Evolutionary conservation across 1,140 invertebrate species (phyloP).

Genomic region (Pseudomyrmex concolor): DNA sequence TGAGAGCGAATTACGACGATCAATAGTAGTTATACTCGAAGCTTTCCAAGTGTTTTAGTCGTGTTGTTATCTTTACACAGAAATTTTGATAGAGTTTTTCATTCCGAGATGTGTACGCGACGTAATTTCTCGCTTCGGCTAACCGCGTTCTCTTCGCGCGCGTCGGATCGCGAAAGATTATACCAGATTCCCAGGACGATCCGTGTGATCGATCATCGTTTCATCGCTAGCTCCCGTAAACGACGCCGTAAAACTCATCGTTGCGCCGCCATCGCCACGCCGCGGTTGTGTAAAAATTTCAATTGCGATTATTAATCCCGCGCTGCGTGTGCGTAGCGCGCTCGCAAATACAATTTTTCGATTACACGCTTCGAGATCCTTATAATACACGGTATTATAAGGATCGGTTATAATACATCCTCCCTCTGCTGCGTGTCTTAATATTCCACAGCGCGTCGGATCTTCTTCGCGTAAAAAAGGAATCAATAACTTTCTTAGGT

Average conservation of each 20-base stretch:
- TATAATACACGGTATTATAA: no score
- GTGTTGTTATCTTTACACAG: no score
- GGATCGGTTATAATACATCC: constrained; percentile 9
- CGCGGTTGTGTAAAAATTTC: constrained; percentile 25
- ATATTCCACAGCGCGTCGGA: constrained; percentile 3
- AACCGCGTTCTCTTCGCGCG: constrained; percentile 21
- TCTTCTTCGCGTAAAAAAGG: not conserved
- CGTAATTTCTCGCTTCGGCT: not conserved
- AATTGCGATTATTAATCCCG: constrained; percentile 35
- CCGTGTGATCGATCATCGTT: constrained; percentile 12
- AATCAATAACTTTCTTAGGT: constrained; percentile 50
- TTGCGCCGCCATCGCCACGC: not conserved
- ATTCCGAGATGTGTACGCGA: no score
- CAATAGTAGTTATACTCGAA: no score
- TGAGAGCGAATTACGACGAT: no score
- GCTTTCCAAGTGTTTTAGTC: no score
- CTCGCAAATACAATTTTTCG: not conserved
- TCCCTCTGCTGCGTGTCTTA: constrained; percentile 5
- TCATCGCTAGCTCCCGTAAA: constrained; percentile 27
- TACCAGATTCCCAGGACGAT: constrained; percentile 17
- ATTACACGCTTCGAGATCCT: constrained; percentile 42
- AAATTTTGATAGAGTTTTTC: no score
- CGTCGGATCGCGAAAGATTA: constrained; percentile 22
- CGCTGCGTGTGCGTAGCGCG: not conserved
- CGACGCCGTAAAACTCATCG: constrained; percentile 22